phyloP scores from a whole-genome alignment of 2,797 vertebrate species.

The Platalea minor region DNA sequence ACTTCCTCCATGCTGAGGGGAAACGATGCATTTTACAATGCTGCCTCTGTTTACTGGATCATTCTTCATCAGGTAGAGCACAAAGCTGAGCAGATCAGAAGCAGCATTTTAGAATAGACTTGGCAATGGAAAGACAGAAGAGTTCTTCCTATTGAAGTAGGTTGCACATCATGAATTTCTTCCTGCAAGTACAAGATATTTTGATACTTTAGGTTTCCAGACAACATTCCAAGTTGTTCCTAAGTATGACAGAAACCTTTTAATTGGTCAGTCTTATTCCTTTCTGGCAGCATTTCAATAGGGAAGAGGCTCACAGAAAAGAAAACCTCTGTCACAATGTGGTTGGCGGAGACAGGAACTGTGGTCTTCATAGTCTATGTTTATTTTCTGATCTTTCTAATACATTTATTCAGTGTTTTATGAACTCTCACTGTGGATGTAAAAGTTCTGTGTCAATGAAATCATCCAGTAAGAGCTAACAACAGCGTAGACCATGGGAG shows the following conservation, averaged over 20 bases:
- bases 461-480: not conserved
- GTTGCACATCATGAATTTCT: not conserved
- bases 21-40: not conserved
- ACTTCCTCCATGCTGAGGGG: not conserved
- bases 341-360: not conserved
- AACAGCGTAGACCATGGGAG: not conserved
- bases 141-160: not conserved
- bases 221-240: not conserved
- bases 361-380: not conserved
- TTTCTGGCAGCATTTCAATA: not conserved
- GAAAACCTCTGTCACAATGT: not conserved
- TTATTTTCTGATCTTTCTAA: slow-evolving; percentile 15
- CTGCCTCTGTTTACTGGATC: not conserved
- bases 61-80: not conserved
- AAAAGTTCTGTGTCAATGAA: not conserved
- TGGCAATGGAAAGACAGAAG: not conserved
- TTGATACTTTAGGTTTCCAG: not conserved
- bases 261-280: not conserved
- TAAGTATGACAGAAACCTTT: not conserved
- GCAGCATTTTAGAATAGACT: not conserved
- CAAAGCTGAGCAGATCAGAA: not conserved
- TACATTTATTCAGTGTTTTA: slow-evolving; percentile 22
- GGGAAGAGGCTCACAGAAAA: not conserved
- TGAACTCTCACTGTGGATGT: not conserved
- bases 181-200: not conserved